phyloP scores from a whole-genome alignment of 2,113 vertebrate species.

The Lanius ludovicianus region DNA sequence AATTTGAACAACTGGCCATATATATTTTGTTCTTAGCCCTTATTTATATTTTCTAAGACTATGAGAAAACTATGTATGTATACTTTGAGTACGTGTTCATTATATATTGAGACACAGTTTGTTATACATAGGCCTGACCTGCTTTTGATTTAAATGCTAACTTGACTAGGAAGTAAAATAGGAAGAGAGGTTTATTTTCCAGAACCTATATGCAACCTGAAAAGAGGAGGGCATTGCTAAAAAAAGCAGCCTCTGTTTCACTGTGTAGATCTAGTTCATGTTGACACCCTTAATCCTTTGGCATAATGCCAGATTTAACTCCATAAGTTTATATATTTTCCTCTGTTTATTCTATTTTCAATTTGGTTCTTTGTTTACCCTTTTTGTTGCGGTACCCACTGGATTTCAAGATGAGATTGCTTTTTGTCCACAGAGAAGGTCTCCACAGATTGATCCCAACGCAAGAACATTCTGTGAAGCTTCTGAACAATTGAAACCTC shows the following conservation, averaged over 20 bases:
- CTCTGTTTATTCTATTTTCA: not conserved
- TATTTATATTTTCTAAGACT: not conserved
- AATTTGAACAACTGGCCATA: not conserved
- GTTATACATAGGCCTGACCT: not conserved
- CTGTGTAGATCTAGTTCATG: not conserved
- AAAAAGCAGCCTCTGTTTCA: not conserved
- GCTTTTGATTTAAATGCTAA: not conserved
- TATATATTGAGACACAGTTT: not conserved
- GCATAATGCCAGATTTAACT: not conserved
- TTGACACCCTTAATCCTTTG: not conserved
- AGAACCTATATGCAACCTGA: not conserved
- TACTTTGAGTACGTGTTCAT: not conserved
- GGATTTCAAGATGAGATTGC: conserved; percentile 25
- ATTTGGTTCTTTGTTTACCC: not conserved
- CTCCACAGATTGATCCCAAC: not conserved
- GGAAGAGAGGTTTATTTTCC: not conserved
- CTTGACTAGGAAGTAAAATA: not conserved
- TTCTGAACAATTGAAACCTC: not conserved
- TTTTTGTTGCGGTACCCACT: not conserved
- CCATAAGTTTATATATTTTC: not conserved
- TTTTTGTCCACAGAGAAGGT: not conserved
- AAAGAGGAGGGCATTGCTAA: not conserved
- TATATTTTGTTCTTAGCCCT: not conserved
- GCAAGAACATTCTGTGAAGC: not conserved
- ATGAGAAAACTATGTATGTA: not conserved